Conservation (phyloP, 2,797 vertebrate genomes). For the Pseudochirops corinnae region DNA sequence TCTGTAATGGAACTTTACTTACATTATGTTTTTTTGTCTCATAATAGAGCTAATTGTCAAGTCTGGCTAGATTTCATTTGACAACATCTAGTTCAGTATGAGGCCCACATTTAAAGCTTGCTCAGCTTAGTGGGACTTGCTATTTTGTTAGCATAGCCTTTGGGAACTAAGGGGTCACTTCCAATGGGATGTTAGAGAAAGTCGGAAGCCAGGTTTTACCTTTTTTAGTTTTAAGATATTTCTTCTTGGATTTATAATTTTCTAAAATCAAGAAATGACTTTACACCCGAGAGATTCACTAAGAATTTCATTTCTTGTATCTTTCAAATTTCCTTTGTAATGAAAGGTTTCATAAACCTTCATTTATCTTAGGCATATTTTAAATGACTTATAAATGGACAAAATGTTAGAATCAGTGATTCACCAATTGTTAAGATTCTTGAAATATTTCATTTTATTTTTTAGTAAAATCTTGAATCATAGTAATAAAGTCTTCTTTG, state of each 20-base stretch:
- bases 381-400: background rate
- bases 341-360: background rate
- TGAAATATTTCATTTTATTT: background rate
- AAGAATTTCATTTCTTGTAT: background rate
- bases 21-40: background rate
- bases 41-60: background rate
- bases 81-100: background rate
- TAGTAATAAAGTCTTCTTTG: conserved; percentile 52
- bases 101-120: background rate
- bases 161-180: background rate
- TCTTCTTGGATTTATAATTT: background rate
- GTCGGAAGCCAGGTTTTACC: background rate
- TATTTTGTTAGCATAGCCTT: background rate
- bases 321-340: background rate
- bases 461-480: background rate
- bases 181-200: background rate
- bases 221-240: background rate
- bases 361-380: background rate
- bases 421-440: conserved; percentile 4
- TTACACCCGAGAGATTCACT: background rate
- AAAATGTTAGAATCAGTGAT: background rate
- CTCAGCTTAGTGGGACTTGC: background rate
- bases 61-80: background rate
- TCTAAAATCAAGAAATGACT: background rate
- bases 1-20: background rate